A percentile compares a stretch with the other conserved stretches of the same genome.
These are phyloP conservation scores for Antheraea pernyi DNA, from an alignment of 1,140 invertebrate species.

Conservation along the genomic window DNA sequence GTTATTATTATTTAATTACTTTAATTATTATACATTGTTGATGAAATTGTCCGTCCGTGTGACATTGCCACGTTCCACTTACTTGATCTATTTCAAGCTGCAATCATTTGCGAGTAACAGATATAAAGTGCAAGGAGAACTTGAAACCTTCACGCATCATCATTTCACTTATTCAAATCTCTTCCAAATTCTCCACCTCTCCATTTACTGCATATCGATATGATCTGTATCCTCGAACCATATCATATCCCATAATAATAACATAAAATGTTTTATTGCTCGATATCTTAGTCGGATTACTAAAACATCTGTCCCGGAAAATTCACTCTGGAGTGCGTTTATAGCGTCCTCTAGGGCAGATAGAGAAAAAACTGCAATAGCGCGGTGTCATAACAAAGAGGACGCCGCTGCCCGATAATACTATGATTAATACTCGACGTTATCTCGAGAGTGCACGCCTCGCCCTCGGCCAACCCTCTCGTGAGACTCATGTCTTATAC, in stretches of 20 bases:
- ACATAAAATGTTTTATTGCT: slow-evolving; percentile 64
- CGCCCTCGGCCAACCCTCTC: slow-evolving; percentile 22
- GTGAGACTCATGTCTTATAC: slow-evolving; percentile 18
- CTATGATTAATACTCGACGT: slow-evolving; percentile 76
- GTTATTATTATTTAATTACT: no score
- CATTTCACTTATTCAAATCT: background rate
- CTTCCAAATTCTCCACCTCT: background rate
- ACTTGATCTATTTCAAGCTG: no score
- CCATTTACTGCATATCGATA: background rate
- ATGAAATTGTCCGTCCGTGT: no score
- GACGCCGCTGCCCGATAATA: slow-evolving; percentile 70
- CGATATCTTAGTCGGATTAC: slow-evolving; percentile 58
- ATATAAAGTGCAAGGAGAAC: no score
- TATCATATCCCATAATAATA: slow-evolving; percentile 31
- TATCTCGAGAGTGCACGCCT: slow-evolving; percentile 75
- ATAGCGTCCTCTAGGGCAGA: slow-evolving; percentile 66
- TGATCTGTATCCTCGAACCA: background rate
- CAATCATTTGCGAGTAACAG: no score
- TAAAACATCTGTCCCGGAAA: slow-evolving; percentile 77
- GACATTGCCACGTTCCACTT: no score
- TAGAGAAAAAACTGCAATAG: slow-evolving; percentile 76
- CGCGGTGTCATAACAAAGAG: slow-evolving; percentile 76
- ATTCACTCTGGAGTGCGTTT: slow-evolving; percentile 69
- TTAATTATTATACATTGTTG: no score
- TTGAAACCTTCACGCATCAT: no score